Percentiles rank a stretch among this genome's conserved stretches.
Conservation (phyloP, 2,888 invertebrate genomes). For the Phyllotreta cruciferae region DNA sequence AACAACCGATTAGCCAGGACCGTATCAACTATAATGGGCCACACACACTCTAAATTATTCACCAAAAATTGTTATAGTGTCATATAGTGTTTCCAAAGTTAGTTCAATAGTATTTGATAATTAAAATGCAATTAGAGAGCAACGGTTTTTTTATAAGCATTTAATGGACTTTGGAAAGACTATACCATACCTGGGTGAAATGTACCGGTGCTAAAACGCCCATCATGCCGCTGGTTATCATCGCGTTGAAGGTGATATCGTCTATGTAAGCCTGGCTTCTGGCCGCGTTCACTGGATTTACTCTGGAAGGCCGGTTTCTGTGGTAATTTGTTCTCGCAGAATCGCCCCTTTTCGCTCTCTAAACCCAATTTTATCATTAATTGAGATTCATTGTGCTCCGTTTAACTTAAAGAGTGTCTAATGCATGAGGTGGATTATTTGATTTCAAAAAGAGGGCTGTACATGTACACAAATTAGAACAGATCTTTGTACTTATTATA, state of each 20-base stretch:
- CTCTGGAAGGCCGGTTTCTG: constrained; percentile 33
- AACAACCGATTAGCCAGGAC: constrained; percentile 4
- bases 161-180: background rate
- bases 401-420: background rate
- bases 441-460: no score
- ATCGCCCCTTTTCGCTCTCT: constrained; percentile 39
- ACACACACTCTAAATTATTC: no score
- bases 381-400: background rate
- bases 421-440: no score
- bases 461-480: no score
- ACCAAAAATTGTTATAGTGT: no score
- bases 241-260: constrained; percentile 44
- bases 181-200: constrained; percentile 41
- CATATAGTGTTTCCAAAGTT: no score
- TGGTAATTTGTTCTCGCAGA: constrained; percentile 30
- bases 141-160: background rate
- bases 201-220: constrained; percentile 44
- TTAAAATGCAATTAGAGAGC: no score
- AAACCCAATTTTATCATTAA: constrained; percentile 1
- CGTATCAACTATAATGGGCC: background rate
- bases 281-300: constrained; percentile 33
- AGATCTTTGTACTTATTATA: no score
- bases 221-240: constrained; percentile 43
- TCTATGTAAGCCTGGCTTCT: constrained; percentile 43
- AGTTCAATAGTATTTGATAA: no score